Percentiles rank a stretch among this genome's conserved stretches.
Conservation (phyloP, 2,113 vertebrate species). For the Microcebus ravelobensis region DNA sequence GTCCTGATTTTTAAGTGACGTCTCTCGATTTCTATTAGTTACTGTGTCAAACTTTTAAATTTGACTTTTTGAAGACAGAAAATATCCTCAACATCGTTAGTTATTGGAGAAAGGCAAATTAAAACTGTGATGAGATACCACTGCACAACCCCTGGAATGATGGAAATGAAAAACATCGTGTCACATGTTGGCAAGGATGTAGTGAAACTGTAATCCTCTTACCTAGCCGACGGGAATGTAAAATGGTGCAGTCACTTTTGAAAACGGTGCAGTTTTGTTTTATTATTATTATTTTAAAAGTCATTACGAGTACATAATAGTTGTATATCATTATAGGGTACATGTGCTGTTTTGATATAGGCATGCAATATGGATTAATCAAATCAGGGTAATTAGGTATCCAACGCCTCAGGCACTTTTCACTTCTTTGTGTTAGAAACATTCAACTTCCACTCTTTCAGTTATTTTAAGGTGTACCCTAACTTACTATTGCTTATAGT, state of each 20-base stretch:
- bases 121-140: fast-evolving
- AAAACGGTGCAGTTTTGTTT: not conserved
- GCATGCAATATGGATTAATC: too few relatives aligned
- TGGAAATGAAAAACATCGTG: not conserved
- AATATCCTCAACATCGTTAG: not conserved
- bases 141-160: too few relatives aligned
- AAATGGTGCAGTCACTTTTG: not conserved
- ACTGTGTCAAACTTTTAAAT: not conserved
- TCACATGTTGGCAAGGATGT: not conserved
- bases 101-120: not conserved
- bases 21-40: not conserved
- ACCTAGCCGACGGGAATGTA: not conserved
- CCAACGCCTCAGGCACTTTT: too few relatives aligned
- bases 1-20: not conserved
- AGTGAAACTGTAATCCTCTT: not conserved
- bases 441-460: too few relatives aligned
- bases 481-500: too few relatives aligned
- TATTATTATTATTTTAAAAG: too few relatives aligned
- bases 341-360: too few relatives aligned
- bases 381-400: too few relatives aligned
- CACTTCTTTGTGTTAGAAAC: too few relatives aligned
- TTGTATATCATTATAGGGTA: too few relatives aligned
- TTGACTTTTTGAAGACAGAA: not conserved
- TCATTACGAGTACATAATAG: too few relatives aligned
- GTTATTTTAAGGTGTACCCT: too few relatives aligned